Evolutionary conservation across 35 echinoderm and acorn worm genomes (phyloP).

Genomic region (Anneissia japonica): DNA sequence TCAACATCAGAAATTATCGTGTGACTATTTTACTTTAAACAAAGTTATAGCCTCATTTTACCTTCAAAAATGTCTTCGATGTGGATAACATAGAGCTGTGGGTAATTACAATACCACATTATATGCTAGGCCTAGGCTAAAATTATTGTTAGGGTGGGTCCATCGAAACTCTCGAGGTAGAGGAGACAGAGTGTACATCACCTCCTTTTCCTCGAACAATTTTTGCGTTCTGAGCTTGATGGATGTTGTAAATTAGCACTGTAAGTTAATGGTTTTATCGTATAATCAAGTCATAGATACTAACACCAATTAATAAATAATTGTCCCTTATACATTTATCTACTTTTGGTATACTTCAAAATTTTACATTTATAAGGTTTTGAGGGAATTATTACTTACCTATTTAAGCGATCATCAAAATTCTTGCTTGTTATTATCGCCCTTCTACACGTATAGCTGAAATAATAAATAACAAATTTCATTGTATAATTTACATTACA

Average conservation of each 20-base stretch:
- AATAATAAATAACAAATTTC: neutral
- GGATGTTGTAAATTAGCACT: neutral
- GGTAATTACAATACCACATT: too few relatives aligned
- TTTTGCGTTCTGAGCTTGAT: neutral
- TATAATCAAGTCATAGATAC: neutral
- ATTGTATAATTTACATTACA: neutral
- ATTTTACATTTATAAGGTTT: neutral
- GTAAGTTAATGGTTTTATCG: neutral
- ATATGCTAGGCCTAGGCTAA: too few relatives aligned
- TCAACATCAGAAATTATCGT: too few relatives aligned
- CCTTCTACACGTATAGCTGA: neutral
- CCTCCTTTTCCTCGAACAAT: neutral
- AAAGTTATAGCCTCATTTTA: too few relatives aligned
- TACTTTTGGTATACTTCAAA: neutral
- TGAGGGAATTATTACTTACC: neutral
- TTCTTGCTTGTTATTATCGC: neutral
- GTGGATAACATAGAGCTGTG: too few relatives aligned
- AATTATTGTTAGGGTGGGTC: too few relatives aligned
- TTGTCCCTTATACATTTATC: neutral
- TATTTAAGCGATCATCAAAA: neutral
- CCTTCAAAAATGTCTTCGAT: too few relatives aligned
- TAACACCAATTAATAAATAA: neutral
- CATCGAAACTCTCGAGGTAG: too few relatives aligned
- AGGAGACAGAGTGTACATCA: too few relatives aligned
- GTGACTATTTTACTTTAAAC: too few relatives aligned